phyloP scores from a whole-genome alignment of 2,797 vertebrate species.

The Telmatherina bonti region DNA sequence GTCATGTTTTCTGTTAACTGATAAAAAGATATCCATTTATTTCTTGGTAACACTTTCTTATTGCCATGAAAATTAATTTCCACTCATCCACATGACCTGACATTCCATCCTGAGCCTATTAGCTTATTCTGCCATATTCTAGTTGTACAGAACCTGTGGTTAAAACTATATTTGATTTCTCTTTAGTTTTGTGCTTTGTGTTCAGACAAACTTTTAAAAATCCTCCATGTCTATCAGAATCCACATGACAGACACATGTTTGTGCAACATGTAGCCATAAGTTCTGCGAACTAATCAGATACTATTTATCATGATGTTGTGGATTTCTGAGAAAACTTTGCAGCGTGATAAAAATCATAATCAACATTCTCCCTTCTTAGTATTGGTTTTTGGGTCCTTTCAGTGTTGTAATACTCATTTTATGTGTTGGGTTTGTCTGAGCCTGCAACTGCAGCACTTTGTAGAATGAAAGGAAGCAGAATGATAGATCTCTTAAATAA shows the following conservation, averaged over 20 bases:
- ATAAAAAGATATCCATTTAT: no score
- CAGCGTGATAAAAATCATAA: background rate
- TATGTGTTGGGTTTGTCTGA: background rate
- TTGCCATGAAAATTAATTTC: background rate
- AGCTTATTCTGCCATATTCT: background rate
- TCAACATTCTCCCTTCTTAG: slow-evolving; percentile 22
- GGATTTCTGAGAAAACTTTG: slow-evolving; percentile 25
- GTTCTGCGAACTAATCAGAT: background rate
- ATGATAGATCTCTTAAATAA: background rate
- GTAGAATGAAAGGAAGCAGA: background rate
- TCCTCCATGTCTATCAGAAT: background rate
- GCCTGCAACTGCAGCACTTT: background rate
- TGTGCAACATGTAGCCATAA: background rate
- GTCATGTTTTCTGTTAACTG: no score
- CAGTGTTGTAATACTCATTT: background rate
- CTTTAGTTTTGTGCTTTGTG: background rate
- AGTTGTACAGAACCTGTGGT: background rate
- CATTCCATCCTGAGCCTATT: no score
- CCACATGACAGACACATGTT: background rate
- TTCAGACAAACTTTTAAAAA: background rate
- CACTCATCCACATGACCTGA: background rate
- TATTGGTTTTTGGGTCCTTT: background rate
- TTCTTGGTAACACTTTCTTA: background rate
- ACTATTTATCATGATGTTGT: background rate
- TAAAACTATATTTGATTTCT: background rate